Percentiles rank a stretch among this genome's conserved stretches.
Conservation (phyloP, 23 tunicate species). For the Halocynthia roretzi region DNA sequence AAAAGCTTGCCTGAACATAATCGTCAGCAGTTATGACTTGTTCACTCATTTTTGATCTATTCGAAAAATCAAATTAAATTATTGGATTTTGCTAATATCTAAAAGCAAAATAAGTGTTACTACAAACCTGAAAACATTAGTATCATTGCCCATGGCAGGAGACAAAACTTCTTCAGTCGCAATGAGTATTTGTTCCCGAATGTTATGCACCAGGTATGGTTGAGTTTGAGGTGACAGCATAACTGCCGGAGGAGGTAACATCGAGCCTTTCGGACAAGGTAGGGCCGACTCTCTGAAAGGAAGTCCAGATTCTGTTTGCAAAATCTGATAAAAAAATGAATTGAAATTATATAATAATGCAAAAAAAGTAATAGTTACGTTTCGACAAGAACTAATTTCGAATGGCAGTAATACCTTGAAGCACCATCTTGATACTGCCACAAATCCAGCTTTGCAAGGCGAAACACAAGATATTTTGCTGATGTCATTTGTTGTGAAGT, state of each 20-base stretch:
- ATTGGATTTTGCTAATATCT: too few species aligned
- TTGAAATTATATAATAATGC: not conserved
- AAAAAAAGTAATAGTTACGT: too few species aligned
- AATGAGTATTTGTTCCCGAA: not conserved
- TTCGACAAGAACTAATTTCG: not conserved
- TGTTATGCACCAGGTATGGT: not conserved
- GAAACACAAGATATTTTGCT: slow-evolving; percentile 23
- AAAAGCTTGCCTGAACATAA: too few species aligned
- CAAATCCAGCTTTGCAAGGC: slow-evolving; percentile 26
- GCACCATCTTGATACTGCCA: slow-evolving; percentile 49
- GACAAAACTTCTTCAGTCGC: too few species aligned
- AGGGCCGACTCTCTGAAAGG: not conserved
- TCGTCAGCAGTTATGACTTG: too few species aligned
- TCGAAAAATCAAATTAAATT: too few species aligned
- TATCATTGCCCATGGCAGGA: too few species aligned
- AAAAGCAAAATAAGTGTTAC: too few species aligned
- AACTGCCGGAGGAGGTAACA: not conserved
- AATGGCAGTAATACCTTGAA: slow-evolving; percentile 23
- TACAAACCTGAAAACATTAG: too few species aligned
- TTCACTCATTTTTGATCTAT: too few species aligned
- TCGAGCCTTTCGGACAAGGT: not conserved
- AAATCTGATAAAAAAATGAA: not conserved
- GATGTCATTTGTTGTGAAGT: slow-evolving; percentile 4
- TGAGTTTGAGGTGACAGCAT: not conserved
- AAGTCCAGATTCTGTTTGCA: not conserved